Conservation (phyloP, 2,888 invertebrate genomes). For the Trachelus tabidus region DNA sequence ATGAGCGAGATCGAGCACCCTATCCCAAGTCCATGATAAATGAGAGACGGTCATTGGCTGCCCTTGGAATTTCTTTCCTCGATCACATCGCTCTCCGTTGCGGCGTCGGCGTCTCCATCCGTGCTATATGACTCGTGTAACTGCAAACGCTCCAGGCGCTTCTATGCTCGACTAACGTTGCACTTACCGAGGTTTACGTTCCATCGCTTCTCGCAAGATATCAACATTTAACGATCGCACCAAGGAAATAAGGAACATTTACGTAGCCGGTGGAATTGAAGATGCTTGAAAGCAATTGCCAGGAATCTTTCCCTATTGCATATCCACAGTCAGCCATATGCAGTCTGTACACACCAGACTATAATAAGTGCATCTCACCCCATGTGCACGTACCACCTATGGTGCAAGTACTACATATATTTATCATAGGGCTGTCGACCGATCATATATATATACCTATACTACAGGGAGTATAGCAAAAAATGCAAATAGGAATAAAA, state of each 20-base stretch:
- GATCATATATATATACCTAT: background rate
- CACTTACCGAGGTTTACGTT: slow-evolving; percentile 33
- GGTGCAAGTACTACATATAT: background rate
- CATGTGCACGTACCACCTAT: background rate
- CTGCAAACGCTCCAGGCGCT: slow-evolving; percentile 22
- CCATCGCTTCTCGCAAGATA: slow-evolving; percentile 28
- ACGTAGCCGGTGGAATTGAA: background rate
- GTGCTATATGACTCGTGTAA: slow-evolving; percentile 36
- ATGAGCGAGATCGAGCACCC: background rate
- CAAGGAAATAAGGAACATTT: slow-evolving; percentile 15
- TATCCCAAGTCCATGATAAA: background rate
- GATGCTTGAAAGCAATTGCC: background rate
- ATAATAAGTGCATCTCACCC: background rate
- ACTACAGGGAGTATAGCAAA: background rate
- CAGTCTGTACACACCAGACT: background rate
- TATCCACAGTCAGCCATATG: background rate
- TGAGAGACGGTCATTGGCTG: background rate
- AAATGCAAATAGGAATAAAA: background rate
- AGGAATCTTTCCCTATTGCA: background rate
- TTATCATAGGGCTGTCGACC: background rate
- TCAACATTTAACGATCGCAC: slow-evolving; percentile 37
- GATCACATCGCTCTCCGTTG: background rate
- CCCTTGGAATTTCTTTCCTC: background rate
- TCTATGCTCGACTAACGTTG: slow-evolving; percentile 35
- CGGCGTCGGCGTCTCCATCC: background rate